These are phyloP conservation scores for Sarcophilus harrisii DNA, from an alignment of 2,797 vertebrate genomes.

Conservation along the genomic window DNA sequence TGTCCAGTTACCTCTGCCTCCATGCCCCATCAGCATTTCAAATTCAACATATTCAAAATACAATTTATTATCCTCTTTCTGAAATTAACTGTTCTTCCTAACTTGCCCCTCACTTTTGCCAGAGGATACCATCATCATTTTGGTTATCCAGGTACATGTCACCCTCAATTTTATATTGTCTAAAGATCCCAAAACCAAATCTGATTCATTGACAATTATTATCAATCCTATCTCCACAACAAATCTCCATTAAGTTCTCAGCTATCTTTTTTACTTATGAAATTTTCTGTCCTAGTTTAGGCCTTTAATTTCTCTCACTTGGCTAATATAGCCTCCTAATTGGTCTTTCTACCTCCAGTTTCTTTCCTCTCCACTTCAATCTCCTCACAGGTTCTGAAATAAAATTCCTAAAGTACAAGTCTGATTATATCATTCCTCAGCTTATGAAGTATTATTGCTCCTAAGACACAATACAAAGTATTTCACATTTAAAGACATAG, in stretches of 20 bases:
- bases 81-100: neutral
- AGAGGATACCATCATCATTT: neutral
- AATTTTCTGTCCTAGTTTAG: neutral
- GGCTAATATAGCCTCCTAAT: neutral
- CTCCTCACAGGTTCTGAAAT: neutral
- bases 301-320: neutral
- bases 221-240: neutral
- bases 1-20: neutral
- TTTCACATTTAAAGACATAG: neutral
- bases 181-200: neutral
- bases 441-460: neutral
- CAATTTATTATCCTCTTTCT: neutral
- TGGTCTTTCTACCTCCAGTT: neutral
- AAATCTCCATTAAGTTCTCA: neutral
- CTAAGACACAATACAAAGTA: neutral
- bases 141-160: neutral
- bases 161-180: neutral
- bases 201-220: neutral
- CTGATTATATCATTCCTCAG: neutral
- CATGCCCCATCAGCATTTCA: neutral
- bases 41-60: neutral
- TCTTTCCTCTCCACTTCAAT: neutral
- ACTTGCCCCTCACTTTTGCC: neutral
- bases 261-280: neutral
- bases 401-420: neutral